phyloP scores from a whole-genome alignment of 2,113 vertebrate genomes.

The Pica pica region DNA sequence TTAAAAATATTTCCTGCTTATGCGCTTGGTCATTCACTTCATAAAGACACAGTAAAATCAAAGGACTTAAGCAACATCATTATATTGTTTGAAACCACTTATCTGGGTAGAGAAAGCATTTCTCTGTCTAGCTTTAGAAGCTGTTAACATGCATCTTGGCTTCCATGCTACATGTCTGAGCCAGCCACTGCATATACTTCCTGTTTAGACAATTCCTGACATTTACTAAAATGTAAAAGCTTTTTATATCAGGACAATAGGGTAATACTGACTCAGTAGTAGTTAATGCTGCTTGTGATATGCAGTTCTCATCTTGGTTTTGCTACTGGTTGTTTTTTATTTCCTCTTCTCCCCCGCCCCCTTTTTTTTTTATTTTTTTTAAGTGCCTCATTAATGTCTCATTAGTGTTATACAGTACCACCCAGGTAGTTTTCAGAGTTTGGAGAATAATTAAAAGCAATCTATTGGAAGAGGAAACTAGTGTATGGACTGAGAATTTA shows the following conservation, averaged over 20 bases:
- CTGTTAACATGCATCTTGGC: fast-evolving
- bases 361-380: neutral
- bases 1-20: neutral
- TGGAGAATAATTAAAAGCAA: neutral
- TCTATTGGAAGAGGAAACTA: neutral
- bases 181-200: neutral
- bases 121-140: neutral
- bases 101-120: neutral
- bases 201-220: neutral
- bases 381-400: neutral
- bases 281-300: neutral
- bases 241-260: neutral
- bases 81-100: neutral
- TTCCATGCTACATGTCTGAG: neutral
- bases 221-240: neutral
- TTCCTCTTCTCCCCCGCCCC: fast-evolving
- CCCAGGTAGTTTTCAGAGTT: neutral
- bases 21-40: neutral
- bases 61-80: neutral
- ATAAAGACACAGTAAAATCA: neutral
- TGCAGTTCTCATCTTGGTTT: neutral
- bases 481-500: neutral
- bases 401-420: neutral
- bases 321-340: neutral
- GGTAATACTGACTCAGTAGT: neutral